A percentile compares a stretch with the other conserved stretches of the same genome.
Conservation (phyloP, 92 coral and sea anemone species). For the Zoanthus sociatus region DNA sequence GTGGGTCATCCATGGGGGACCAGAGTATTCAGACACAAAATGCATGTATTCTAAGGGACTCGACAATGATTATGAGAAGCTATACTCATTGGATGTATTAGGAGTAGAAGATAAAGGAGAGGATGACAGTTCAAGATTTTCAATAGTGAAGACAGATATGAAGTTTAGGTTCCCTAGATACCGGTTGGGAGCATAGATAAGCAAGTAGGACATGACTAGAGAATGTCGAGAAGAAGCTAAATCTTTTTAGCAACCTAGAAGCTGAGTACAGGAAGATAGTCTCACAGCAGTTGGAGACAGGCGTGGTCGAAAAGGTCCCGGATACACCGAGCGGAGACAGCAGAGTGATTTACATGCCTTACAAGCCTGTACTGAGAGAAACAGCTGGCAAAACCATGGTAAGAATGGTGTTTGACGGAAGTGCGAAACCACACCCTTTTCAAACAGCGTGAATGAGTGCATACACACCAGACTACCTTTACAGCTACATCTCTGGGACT, state of each 20-base stretch:
- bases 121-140: too few relatives aligned
- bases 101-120: too few relatives aligned
- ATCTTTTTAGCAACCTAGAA: background rate
- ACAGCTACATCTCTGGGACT: constrained; percentile 72
- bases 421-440: constrained; percentile 36
- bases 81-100: too few relatives aligned
- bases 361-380: constrained; percentile 52
- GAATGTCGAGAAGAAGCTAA: background rate
- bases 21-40: background rate
- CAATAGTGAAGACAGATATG: too few relatives aligned
- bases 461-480: constrained; percentile 64
- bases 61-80: too few relatives aligned
- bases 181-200: too few relatives aligned
- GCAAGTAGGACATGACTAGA: background rate
- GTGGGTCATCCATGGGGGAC: constrained; percentile 60
- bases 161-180: too few relatives aligned
- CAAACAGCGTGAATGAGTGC: background rate
- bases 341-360: constrained; percentile 63
- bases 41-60: background rate
- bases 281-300: constrained; percentile 50
- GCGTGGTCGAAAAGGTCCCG: constrained; percentile 23
- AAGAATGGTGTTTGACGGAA: constrained; percentile 71
- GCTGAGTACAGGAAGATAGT: constrained; percentile 27
- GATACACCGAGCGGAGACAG: constrained; percentile 1
- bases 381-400: constrained; percentile 58